These are phyloP conservation scores for Dryobota labecula DNA, from an alignment of 2,888 invertebrate species.

Conservation along the genomic window DNA sequence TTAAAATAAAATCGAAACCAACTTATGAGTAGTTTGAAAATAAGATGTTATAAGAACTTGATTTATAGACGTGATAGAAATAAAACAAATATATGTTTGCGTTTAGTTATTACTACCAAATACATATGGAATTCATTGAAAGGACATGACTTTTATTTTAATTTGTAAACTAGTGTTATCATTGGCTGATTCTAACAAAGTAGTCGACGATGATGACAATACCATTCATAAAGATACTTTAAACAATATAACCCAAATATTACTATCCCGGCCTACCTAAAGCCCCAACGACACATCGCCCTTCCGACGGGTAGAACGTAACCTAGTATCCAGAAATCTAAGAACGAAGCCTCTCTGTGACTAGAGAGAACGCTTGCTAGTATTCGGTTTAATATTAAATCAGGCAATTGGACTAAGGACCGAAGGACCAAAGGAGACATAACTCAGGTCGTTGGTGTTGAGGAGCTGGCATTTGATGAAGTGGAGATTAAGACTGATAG, in stretches of 20 bases:
- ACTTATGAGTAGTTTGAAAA: too few species aligned
- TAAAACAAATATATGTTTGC: too few species aligned
- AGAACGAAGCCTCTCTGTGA: neutral
- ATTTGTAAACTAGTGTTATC: too few species aligned
- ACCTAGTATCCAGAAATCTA: constrained; percentile 15
- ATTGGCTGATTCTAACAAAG: neutral
- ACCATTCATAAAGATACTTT: neutral
- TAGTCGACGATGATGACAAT: neutral
- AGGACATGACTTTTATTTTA: too few species aligned
- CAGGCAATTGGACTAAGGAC: constrained; percentile 12
- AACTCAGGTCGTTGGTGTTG: neutral
- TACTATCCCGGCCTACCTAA: neutral
- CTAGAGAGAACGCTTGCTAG: neutral
- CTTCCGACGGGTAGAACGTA: too few species aligned
- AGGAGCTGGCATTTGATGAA: constrained; percentile 21
- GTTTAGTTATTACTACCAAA: too few species aligned
- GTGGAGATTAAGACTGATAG: neutral
- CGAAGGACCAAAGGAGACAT: neutral
- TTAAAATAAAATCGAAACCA: too few species aligned
- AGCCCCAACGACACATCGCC: neutral
- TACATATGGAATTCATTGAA: too few species aligned
- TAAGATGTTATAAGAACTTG: too few species aligned
- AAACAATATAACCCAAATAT: neutral
- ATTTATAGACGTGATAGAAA: too few species aligned
- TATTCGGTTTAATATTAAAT: constrained; percentile 22